Evolutionary conservation across 1,140 invertebrate genomes (phyloP), one percentile per base, ranked within the genome.

Genomic region (Phenacoccus solenopsis): DNA sequence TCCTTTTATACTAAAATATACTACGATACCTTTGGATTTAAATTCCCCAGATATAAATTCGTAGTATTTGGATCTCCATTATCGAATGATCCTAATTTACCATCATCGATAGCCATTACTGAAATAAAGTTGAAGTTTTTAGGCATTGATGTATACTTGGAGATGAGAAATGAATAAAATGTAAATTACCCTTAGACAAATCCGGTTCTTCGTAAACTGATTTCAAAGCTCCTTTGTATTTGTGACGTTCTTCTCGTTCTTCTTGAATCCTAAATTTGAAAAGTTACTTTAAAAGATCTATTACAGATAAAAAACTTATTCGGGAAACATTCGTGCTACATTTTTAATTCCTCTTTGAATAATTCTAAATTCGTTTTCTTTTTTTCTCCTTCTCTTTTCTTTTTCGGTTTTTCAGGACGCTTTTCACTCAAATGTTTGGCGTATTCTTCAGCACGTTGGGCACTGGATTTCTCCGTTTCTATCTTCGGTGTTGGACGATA

Each of bases 331-430:
- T 74, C 75, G 74, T n/a, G 76, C 28, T 78, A 91, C 90, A 89
- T 88, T 82, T 90, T 88, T 25, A 96, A 77, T 79, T 96, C 94
- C 78, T 98, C 95, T 79, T 98, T 98, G 75, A 98, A 98, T 1
- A 94, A 79, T 78, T 99, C 97, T 69, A 99, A 81, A 81, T 99
- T 98, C 74, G 92, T 98, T 77, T 98, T 98, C 77, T 94, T 95
- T 76, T 96, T 95, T 74, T 93, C 90, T 35, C 88, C 84, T 76
- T 89, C 86, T 76, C 86, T 86, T 78, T 93, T 93, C 77, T 93
- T 93, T 74, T 90, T 90, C 1, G 86, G 82, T 49, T 81, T 70
- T 90, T 90, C 20, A 84, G 78, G 76, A 89, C 87, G 32, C 84
- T 80, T 72, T 78, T 84, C 78, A 67, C 78, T 82, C 4, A 90